Base-by-base conservation (phyloP, 2,888 invertebrate genomes). In the Pristionchus exspectatus region DNA sequence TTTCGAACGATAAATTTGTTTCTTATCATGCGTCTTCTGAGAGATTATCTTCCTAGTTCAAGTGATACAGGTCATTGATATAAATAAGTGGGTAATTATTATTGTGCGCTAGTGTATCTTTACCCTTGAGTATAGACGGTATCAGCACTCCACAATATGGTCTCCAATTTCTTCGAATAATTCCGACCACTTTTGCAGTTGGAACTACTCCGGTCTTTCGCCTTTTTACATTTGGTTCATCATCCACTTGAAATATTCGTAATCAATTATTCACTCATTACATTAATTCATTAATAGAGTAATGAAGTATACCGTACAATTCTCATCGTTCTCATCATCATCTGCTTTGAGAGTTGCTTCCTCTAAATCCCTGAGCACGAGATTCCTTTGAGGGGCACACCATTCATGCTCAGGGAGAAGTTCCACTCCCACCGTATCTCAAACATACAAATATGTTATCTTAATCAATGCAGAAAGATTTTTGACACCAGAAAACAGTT, bases 111-210 rank as follows among this genome's bases (percentile, higher is more conserved):
- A 38, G 38, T 38, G 5, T 38, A 38, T 54, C 54, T 72, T 77
- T 63, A 91, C 92, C 90, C 54, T 93, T 91, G 16, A 94, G 90
- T 2, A 90, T 74, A 24, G 93, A 91, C 0, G 97, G 97, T 95
- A 97, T 97, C 89, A 99, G 95, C 93, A 99, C 98, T 24, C 99
- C 99, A 96, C 99, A 99, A 95, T 98, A 99, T 95, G 98, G 98
- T 72, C 98, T 96, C 98, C 99, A 98, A 95, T 98, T 99, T 90
- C 99, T 96, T 92, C 97, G 96, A 90, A 99, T 97, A 91, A 99
- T 98, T 1, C 98, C 98, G n/a, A 99, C 98, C 89, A 98, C 96
- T 92, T 96, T 96, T 0, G 97, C 98, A 0, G 97, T 97, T 2
- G 97, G 97, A 83, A 95, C 90, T 7, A 90, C 91, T 59, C 91